Conservation (phyloP, 2,797 vertebrate species). For the Nothura maculosa region DNA sequence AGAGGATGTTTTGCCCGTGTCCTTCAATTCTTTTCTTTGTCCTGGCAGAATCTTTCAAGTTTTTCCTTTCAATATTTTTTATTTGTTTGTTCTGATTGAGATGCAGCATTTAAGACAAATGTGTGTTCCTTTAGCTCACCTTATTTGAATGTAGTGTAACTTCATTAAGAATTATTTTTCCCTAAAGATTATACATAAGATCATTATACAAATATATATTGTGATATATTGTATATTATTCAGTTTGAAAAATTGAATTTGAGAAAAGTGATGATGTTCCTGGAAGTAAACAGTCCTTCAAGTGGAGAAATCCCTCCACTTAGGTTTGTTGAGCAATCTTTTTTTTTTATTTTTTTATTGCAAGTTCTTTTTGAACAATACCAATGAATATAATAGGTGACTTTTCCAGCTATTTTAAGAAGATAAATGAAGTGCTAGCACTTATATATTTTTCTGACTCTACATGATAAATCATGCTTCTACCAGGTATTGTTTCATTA, state of each 20-base stretch:
- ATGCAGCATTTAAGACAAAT: not conserved
- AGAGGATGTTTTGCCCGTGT: not conserved
- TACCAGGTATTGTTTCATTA: not conserved
- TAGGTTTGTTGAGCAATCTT: not conserved
- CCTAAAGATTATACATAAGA: not conserved
- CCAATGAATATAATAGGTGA: not conserved
- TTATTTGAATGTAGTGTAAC: not conserved
- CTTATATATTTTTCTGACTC: not conserved
- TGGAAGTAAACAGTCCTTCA: not conserved
- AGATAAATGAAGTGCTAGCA: not conserved
- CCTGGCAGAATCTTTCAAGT: not conserved
- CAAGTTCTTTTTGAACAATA: not conserved
- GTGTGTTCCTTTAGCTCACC: not conserved
- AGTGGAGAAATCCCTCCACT: not conserved
- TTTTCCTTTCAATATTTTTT: not conserved
- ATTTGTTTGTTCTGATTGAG: not conserved
- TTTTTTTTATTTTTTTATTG: not conserved
- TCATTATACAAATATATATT: not conserved
- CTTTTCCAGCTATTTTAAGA: not conserved
- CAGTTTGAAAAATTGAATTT: not conserved
- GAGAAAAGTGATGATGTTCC: not conserved
- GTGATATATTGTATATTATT: not conserved
- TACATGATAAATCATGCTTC: not conserved
- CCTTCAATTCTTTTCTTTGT: not conserved
- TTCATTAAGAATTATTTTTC: not conserved